Base-by-base conservation (phyloP, 2,797 vertebrate genomes). In the Sebastes hubbsi region DNA sequence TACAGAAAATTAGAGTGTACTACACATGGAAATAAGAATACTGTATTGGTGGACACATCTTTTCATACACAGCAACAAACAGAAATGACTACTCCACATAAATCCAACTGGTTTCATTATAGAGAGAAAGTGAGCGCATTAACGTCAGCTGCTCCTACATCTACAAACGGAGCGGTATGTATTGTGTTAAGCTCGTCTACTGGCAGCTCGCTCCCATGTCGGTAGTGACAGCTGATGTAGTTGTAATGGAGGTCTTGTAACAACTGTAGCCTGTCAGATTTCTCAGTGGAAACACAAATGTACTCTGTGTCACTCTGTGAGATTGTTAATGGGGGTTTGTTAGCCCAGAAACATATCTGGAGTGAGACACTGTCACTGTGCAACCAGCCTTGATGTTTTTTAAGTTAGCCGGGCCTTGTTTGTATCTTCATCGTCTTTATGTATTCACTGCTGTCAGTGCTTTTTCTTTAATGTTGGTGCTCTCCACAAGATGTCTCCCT, bases 221-320 rank as follows among this genome's bases (percentile, higher is more conserved):
- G 67, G 60, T 42, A 24, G 71, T 87, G 87, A 89, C 87, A 80
- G 88, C 83, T 84, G 88, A 90, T 88, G 88, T 87, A 72, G 89
- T 91, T 89, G 85, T 93, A 93, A 94, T 91, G 82, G 91, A 94
- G 92, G 91, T 86, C 87, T 91, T 91, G 91, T 92, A 88, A 90
- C 87, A 93, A 88, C 88, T 74, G 78, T 70, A 88, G 89, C 80
- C 83, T 94, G 93, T 91, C 93, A 92, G 84, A 88, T 90, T 90
- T 80, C 75, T 87, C 88, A 71, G 88, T 34, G 77, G 85, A 94
- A 93, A 91, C 92, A 95, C 92, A 93, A 94, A 94, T 88, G 88
- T 88, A 87, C 82, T 82, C 79, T 66, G 69, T 92, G 94, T 94
- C 93, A 91, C 87, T 86, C 85, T 91, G 93, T 92, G 92, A 91